These are phyloP conservation scores for Dufourea novaeangliae DNA, from an alignment of 1,140 invertebrate genomes.

Conservation along the genomic window DNA sequence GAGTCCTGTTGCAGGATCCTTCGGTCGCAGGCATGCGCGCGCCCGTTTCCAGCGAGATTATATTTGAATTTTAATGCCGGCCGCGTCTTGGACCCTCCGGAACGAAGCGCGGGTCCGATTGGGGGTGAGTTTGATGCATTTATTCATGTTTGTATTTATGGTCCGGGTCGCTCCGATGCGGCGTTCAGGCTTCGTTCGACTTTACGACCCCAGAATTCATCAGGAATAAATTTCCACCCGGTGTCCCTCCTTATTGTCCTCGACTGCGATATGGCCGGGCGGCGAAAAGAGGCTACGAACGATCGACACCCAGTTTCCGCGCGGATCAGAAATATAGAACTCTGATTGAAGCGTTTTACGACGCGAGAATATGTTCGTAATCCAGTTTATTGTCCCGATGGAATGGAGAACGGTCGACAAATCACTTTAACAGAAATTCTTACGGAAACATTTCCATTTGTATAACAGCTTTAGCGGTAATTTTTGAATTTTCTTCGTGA, in stretches of 20 bases:
- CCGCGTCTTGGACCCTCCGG: conserved; percentile 5
- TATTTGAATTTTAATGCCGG: conserved; percentile 75
- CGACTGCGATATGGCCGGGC: neutral
- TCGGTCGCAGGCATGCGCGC: conserved; percentile 1
- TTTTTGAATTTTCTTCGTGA: neutral
- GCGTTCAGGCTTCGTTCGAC: conserved; percentile 9
- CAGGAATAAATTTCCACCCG: conserved; percentile 50
- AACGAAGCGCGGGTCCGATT: conserved; percentile 52
- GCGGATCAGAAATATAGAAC: neutral
- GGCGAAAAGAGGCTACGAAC: neutral
- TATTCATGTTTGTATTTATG: conserved; percentile 78
- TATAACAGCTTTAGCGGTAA: neutral
- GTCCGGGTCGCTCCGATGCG: conserved; percentile 8
- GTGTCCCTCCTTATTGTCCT: conserved; percentile 32
- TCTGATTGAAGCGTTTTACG: conserved; percentile 34
- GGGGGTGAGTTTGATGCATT: conserved; percentile 70
- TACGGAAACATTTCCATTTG: neutral
- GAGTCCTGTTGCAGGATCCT: conserved; percentile 9
- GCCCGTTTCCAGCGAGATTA: conserved; percentile 68
- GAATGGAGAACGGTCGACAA: neutral
- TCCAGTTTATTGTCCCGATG: neutral
- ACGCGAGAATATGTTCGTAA: neutral
- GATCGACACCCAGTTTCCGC: conserved; percentile 14
- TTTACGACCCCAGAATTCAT: conserved; percentile 58
- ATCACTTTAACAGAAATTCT: neutral